Conservation (phyloP, 2,797 vertebrate species). For the Neopelma chrysocephalum region DNA sequence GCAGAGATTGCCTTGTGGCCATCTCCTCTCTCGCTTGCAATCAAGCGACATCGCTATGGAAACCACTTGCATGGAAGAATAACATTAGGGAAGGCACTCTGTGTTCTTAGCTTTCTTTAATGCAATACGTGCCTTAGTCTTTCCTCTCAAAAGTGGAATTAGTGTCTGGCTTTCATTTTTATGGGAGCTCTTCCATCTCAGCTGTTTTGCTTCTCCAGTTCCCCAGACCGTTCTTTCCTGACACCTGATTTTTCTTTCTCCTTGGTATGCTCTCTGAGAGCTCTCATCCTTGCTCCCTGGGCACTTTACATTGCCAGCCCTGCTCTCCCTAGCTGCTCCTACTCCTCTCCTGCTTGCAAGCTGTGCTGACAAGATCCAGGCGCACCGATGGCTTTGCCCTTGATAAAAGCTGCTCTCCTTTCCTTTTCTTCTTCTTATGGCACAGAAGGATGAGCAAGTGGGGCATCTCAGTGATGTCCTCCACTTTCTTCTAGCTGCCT, state of each 20-base stretch:
- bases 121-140: conserved; percentile 37
- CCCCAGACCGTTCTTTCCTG: conserved; percentile 24
- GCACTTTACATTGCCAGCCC: not conserved
- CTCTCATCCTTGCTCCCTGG: not conserved
- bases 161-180: conserved; percentile 52
- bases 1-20: conserved; percentile 50
- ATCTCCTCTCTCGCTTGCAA: conserved; percentile 34
- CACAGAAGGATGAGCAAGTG: not conserved
- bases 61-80: conserved; percentile 51
- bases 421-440: not conserved
- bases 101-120: conserved; percentile 45
- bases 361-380: not conserved
- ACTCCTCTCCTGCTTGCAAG: not conserved
- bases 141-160: conserved; percentile 55
- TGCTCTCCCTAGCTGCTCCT: not conserved
- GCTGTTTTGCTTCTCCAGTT: conserved; percentile 28
- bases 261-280: not conserved
- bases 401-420: not conserved
- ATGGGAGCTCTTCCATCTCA: conserved; percentile 20
- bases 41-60: conserved; percentile 60
- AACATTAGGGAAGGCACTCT: conserved; percentile 44
- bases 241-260: conserved; percentile 50
- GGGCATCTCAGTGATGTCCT: not conserved
- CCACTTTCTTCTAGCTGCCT: not conserved
- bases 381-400: not conserved